Percentiles rank a stretch among this genome's conserved stretches.
Conservation (phyloP, 2,888 invertebrate genomes). For the Brachyptera putata region DNA sequence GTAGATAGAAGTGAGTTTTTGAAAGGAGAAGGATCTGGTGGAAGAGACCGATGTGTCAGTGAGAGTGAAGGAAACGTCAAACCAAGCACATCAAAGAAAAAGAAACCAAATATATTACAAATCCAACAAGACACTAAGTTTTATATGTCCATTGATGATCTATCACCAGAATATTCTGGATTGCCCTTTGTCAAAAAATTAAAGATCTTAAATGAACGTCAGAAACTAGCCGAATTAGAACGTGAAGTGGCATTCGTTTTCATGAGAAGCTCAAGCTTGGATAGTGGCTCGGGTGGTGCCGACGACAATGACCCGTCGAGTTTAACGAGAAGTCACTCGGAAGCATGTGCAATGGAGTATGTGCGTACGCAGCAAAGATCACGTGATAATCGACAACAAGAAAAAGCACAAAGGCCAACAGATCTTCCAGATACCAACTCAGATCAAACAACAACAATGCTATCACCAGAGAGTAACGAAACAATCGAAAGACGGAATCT, state of each 20-base stretch:
- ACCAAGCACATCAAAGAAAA: background rate
- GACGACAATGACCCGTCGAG: conserved; percentile 37
- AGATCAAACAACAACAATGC: background rate
- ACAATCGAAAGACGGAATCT: conserved; percentile 75
- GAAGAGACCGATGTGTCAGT: background rate
- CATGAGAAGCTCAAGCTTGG: conserved; percentile 74
- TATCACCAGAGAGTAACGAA: conserved; percentile 67
- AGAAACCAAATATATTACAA: conserved; percentile 30
- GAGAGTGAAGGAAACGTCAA: conserved; percentile 2
- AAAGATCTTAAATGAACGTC: conserved; percentile 82
- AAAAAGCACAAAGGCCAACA: background rate
- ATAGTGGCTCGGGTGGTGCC: conserved; percentile 54
- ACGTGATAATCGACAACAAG: conserved; percentile 10
- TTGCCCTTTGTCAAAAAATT: conserved; percentile 83
- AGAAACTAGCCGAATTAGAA: conserved; percentile 78
- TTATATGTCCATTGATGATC: conserved; percentile 79
- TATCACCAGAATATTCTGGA: conserved; percentile 82
- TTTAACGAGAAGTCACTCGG: conserved; percentile 73
- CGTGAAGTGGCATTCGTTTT: conserved; percentile 56
- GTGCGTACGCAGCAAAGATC: conserved; percentile 36
- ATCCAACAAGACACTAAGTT: conserved; percentile 50
- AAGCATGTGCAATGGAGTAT: conserved; percentile 70
- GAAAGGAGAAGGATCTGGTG: no score
- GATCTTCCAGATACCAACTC: background rate
- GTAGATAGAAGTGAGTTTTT: background rate